Percentiles rank a stretch among this genome's conserved stretches.
Evolutionary conservation across 2,797 vertebrate genomes (phyloP).

Genomic region (Silurus aristotelis): DNA sequence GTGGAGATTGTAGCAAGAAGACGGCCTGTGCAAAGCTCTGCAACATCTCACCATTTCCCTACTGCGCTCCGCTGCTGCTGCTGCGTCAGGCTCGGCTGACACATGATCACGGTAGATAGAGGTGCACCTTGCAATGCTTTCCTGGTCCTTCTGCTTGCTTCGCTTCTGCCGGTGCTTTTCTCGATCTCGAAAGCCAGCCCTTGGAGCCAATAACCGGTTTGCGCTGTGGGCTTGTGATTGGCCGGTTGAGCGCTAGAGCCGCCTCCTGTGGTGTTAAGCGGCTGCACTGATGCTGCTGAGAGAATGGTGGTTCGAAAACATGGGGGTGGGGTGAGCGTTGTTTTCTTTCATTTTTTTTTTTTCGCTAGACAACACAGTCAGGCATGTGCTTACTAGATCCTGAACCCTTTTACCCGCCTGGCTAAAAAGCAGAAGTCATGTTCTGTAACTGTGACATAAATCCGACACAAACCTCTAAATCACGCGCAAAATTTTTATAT

Average conservation of each 20-base stretch:
- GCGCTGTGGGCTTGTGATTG: conserved; percentile 37
- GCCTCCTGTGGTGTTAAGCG: conserved; percentile 44
- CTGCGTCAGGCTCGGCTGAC: conserved; percentile 79
- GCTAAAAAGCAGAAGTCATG: not conserved
- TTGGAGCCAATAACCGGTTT: conserved; percentile 23
- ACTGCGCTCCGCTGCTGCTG: conserved; percentile 64
- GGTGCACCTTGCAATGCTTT: conserved; percentile 63
- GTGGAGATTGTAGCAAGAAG: conserved; percentile 79
- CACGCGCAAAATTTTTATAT: too few species aligned
- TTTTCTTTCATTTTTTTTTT: not conserved
- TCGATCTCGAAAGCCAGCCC: conserved; percentile 47
- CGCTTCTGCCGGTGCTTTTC: conserved; percentile 62
- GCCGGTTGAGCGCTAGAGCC: not conserved
- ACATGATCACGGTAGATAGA: conserved; percentile 74
- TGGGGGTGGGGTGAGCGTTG: conserved; percentile 39
- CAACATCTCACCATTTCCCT: conserved; percentile 91
- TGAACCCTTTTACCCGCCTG: conserved; percentile 27
- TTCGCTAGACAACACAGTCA: conserved; percentile 46
- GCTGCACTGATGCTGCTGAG: conserved; percentile 33
- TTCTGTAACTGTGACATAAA: not conserved
- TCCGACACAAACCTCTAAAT: not conserved
- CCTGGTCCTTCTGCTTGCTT: conserved; percentile 57
- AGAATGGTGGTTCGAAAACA: conserved; percentile 43
- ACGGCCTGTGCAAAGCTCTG: conserved; percentile 73
- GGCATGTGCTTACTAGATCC: conserved; percentile 34